phyloP scores from a whole-genome alignment of 92 coral and sea anemone genomes.

The Anthopleura xanthogrammica region DNA sequence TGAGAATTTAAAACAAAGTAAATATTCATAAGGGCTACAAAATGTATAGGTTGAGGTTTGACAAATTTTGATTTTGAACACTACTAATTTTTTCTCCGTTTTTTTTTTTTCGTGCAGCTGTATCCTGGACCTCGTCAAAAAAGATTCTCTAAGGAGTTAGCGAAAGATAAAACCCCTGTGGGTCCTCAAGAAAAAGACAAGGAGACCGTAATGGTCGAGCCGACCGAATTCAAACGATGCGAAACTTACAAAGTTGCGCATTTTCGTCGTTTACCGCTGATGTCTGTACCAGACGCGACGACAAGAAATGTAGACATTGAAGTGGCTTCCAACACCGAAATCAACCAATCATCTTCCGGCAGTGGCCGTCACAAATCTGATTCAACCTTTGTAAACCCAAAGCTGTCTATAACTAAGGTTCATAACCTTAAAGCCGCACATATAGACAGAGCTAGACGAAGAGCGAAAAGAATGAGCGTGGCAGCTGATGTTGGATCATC shows the following conservation, averaged over 20 bases:
- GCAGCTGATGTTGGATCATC: conserved; percentile 32
- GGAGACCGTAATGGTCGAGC: conserved; percentile 10
- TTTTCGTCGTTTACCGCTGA: conserved; percentile 29
- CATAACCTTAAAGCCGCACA: conserved; percentile 27
- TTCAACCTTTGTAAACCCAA: conserved; percentile 6
- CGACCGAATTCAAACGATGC: conserved; percentile 32
- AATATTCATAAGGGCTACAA: too few relatives aligned
- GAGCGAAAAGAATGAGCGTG: conserved; percentile 26
- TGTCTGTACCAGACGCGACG: conserved; percentile 31
- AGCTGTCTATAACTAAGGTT: background rate
- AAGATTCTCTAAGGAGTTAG: background rate
- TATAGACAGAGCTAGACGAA: conserved; percentile 34
- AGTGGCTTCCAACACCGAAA: background rate
- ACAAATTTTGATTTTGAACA: too few relatives aligned
- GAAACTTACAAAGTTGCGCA: conserved; percentile 43
- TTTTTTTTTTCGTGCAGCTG: background rate
- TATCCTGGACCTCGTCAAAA: background rate
- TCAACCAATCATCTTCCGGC: background rate
- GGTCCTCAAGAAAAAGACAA: background rate
- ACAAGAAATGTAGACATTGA: conserved; percentile 7
- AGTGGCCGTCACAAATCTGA: conserved; percentile 17
- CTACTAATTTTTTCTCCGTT: background rate
- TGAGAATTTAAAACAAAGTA: too few relatives aligned
- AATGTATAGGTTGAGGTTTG: too few relatives aligned
- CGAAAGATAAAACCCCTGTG: background rate